Evolutionary conservation across 2,888 invertebrate species (phyloP).

Genomic region (Eumacrocentrus americanus): DNA sequence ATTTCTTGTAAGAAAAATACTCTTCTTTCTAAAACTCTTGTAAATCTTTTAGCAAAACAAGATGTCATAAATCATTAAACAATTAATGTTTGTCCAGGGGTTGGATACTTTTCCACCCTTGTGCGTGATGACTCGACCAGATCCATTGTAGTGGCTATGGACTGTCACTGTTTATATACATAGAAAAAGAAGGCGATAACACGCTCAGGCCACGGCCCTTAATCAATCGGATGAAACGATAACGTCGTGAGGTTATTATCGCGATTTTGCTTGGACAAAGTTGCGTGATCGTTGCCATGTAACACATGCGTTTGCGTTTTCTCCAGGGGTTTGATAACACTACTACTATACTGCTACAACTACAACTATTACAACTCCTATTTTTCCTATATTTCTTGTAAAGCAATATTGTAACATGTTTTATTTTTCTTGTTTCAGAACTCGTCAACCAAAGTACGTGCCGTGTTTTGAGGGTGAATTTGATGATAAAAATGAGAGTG

Average conservation of each 20-base stretch:
- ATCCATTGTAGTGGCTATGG: neutral
- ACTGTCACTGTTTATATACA: neutral
- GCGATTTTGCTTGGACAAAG: constrained; percentile 26
- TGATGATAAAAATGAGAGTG: too few relatives aligned
- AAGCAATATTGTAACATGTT: too few relatives aligned
- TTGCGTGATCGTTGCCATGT: constrained; percentile 4
- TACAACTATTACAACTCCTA: too few relatives aligned
- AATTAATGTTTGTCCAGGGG: neutral
- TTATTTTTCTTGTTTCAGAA: too few relatives aligned
- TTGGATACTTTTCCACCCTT: neutral
- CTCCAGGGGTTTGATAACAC: neutral
- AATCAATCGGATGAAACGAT: constrained; percentile 37
- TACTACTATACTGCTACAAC: too few relatives aligned
- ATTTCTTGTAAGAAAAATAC: too few relatives aligned
- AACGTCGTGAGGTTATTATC: constrained; percentile 36
- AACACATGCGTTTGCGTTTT: neutral
- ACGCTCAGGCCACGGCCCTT: constrained; percentile 23
- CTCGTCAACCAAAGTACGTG: too few relatives aligned
- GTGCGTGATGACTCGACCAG: constrained; percentile 15
- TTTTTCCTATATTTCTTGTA: too few relatives aligned
- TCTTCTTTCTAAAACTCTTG: too few relatives aligned
- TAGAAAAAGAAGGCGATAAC: constrained; percentile 34
- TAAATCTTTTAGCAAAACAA: too few relatives aligned
- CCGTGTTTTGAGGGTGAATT: too few relatives aligned
- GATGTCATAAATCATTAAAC: neutral